Percentiles rank a stretch among this genome's conserved stretches.
phyloP scores from a whole-genome alignment of 2,888 invertebrate genomes.

The Leucoptera coffeella region DNA sequence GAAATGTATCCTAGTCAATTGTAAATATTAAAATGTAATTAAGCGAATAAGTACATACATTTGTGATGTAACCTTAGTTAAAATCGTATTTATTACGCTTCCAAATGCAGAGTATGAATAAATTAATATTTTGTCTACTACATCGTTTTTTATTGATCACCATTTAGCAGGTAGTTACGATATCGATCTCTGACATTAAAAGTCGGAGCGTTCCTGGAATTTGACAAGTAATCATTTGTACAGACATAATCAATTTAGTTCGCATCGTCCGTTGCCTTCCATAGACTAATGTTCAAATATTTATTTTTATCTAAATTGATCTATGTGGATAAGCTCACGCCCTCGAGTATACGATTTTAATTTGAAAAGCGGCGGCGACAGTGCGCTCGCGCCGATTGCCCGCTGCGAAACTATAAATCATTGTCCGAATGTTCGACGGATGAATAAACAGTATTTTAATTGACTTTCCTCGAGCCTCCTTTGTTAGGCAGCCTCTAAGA shows the following conservation, averaged over 20 bases:
- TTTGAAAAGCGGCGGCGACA: slow-evolving; percentile 43
- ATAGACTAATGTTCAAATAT: slow-evolving; percentile 48
- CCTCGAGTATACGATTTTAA: slow-evolving; percentile 40
- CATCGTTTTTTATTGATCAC: slow-evolving; percentile 6
- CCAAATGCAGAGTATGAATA: slow-evolving; percentile 48
- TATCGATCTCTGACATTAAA: no score
- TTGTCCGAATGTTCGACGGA: slow-evolving; percentile 21
- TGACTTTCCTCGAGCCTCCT: no score
- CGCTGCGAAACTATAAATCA: slow-evolving; percentile 52
- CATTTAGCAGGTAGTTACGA: no score
- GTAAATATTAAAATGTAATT: slow-evolving; percentile 44
- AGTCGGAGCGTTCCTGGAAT: no score
- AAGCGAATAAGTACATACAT: slow-evolving; percentile 29
- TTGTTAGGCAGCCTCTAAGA: no score
- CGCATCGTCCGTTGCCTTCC: slow-evolving; percentile 42
- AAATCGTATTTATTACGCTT: slow-evolving; percentile 53
- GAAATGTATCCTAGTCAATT: slow-evolving; percentile 54
- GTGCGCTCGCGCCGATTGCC: slow-evolving; percentile 30
- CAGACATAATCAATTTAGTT: slow-evolving; percentile 48
- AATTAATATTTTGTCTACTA: slow-evolving; percentile 48
- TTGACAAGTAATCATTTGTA: no score
- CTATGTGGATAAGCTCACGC: slow-evolving; percentile 47
- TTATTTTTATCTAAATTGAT: slow-evolving; percentile 55
- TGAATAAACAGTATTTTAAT: slow-evolving; percentile 47
- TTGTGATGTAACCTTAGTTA: slow-evolving; percentile 50